These are phyloP conservation scores for Malacoctenus gilli DNA, from an alignment of 2,797 vertebrate genomes.

Conservation along the genomic window DNA sequence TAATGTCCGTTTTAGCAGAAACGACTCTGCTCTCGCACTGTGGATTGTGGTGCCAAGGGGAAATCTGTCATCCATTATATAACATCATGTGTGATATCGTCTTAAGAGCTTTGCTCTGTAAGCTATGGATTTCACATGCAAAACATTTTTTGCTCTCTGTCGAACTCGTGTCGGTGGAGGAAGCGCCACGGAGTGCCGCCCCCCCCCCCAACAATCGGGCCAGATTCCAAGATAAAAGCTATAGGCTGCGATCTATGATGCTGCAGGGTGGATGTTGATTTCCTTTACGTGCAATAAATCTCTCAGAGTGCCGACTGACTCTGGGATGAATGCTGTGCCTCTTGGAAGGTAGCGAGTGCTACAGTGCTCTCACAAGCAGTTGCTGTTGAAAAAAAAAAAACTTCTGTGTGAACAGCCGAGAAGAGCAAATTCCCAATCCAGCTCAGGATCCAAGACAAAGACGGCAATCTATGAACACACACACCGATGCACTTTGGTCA, in stretches of 20 bases:
- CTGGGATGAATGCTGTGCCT: constrained; percentile 6
- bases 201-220: constrained; percentile 29
- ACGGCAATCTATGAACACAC: constrained; percentile 1
- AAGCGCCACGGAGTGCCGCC: constrained; percentile 14
- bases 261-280: no score
- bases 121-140: constrained; percentile 22
- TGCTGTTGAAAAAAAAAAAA: constrained; percentile 10
- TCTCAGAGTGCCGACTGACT: neutral
- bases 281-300: no score
- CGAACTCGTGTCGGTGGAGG: constrained; percentile 17
- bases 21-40: neutral
- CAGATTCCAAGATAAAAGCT: neutral
- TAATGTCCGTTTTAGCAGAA: neutral
- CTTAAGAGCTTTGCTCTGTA: constrained; percentile 47
- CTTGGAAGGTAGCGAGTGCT: constrained; percentile 21
- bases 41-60: constrained; percentile 21
- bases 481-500: constrained; percentile 12
- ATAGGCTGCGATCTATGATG: no score
- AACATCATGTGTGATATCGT: constrained; percentile 33
- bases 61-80: constrained; percentile 32
- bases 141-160: constrained; percentile 12
- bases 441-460: no score
- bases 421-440: neutral
- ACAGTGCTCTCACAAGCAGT: constrained; percentile 11
- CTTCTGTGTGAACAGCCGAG: constrained; percentile 30